These are phyloP conservation scores for Drosophila hamatofila DNA, from an alignment of 2,888 invertebrate species.

Conservation along the genomic window DNA sequence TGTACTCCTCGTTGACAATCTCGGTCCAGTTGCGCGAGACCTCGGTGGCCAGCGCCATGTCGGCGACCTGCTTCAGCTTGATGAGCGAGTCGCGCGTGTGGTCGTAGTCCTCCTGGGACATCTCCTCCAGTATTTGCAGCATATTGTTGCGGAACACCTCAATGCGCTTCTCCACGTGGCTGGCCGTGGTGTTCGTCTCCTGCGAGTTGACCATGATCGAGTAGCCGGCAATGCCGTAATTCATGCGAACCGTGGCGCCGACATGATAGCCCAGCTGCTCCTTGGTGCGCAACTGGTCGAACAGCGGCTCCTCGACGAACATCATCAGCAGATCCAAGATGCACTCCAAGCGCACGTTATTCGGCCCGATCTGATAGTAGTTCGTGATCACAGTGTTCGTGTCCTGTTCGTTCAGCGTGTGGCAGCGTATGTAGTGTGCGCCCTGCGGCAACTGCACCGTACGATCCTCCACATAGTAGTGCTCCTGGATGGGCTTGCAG, in stretches of 20 bases:
- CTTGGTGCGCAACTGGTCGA: constrained; percentile 93
- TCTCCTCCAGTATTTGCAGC: constrained; percentile 87
- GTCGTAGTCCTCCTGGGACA: constrained; percentile 88
- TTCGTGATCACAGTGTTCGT: constrained; percentile 93
- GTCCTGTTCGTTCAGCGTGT: constrained; percentile 90
- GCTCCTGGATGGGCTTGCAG: constrained; percentile 84
- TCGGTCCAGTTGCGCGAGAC: constrained; percentile 92
- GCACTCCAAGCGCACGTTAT: constrained; percentile 87
- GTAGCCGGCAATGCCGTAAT: constrained; percentile 92
- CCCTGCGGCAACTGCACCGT: constrained; percentile 90
- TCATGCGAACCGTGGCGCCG: constrained; percentile 89
- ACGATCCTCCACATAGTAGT: constrained; percentile 86
- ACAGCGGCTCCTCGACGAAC: constrained; percentile 94
- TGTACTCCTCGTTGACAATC: constrained; percentile 89
- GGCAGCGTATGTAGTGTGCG: constrained; percentile 88
- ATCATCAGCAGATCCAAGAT: constrained; percentile 92
- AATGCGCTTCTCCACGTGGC: constrained; percentile 90
- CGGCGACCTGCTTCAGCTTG: constrained; percentile 91
- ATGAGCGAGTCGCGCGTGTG: constrained; percentile 89
- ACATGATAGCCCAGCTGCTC: constrained; percentile 96
- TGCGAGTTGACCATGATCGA: constrained; percentile 92
- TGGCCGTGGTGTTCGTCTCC: constrained; percentile 89
- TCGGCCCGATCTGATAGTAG: constrained; percentile 93
- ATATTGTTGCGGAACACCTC: constrained; percentile 90
- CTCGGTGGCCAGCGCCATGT: constrained; percentile 92